These are phyloP conservation scores for Drosophila orosa DNA, from an alignment of 1,140 invertebrate genomes.

Conservation along the genomic window DNA sequence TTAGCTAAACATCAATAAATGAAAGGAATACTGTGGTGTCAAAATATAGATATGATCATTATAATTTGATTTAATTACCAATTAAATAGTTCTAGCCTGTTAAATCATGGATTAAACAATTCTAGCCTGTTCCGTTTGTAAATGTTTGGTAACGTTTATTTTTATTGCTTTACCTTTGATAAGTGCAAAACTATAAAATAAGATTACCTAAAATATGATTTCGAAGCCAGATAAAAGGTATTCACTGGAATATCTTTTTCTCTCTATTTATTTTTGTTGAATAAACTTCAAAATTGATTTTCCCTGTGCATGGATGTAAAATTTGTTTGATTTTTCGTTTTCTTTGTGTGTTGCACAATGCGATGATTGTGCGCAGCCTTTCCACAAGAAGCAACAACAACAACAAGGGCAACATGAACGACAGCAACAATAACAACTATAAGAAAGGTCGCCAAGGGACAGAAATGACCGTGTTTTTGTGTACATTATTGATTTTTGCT, in stretches of 20 bases:
- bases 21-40: no score
- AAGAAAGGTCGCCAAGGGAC: conserved; percentile 55
- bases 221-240: background rate
- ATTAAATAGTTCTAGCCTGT: background rate
- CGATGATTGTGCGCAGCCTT: conserved; percentile 66
- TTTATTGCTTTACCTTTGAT: no score
- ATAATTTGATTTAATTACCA: background rate
- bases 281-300: background rate
- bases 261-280: background rate
- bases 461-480: conserved; percentile 73
- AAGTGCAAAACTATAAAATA: no score
- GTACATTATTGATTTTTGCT: conserved; percentile 76
- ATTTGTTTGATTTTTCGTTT: conserved; percentile 70
- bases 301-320: conserved; percentile 32
- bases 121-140: background rate
- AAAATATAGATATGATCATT: no score
- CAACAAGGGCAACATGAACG: conserved; percentile 8
- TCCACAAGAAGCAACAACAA: conserved; percentile 19
- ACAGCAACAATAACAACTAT: conserved; percentile 40
- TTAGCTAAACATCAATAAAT: no score
- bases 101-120: no score
- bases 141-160: background rate
- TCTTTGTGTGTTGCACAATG: conserved; percentile 56
- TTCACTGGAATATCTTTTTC: background rate
- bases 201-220: no score